Evolutionary conservation across 2,888 invertebrate species (phyloP), one percentile per base, ranked within the genome.

Genomic region (Conops quadrifasciatus): DNA sequence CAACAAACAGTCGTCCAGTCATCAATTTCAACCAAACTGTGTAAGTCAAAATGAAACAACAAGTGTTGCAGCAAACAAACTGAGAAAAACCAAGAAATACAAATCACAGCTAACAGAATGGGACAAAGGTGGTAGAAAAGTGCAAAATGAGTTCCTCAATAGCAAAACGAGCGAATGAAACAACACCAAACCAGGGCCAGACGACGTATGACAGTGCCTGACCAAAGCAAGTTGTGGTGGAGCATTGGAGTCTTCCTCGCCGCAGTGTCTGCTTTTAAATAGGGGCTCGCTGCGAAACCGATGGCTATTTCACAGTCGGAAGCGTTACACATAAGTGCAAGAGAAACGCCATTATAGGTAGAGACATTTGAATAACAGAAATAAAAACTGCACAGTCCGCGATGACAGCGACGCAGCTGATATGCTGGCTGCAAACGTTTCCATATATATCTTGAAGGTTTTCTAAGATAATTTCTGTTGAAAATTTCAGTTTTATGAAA

Each of bases 371-470:
- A 43, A 70, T 13, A 74, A 74, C 60, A 72, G 73, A 73, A 74
- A 68, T 67, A 71, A 71, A 69, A 63, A 70, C 59, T 64, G 63
- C 56, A 47, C 63, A 36, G 59, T 36, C 71, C 49, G 24, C 21
- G 69, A 11, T 62, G 15, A 19, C 60, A 9, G 56, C 67, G 15
- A 56, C 58, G 60, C 60, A 21, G 56, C 72, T 58, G 67, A 60
- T 62, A 56, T 49, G 64, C 67, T 56, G 28, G 63, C 72, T 74
- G 72, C 67, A 71, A 72, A 67, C 71, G 60, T 68, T 73, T 73
- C 72, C 72, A 71, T 73, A 74, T 75, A 72, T 74, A 75, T 73
- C 73, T 71, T 73, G 71, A 73, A 75, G 71, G 70, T 75, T 73
- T 74, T 73, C 65, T 30, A 30, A 68, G 28, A 60, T 11, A 13